These are phyloP conservation scores for Hippocampus kuda DNA, from an alignment of 2,797 vertebrate species.

Conservation along the genomic window DNA sequence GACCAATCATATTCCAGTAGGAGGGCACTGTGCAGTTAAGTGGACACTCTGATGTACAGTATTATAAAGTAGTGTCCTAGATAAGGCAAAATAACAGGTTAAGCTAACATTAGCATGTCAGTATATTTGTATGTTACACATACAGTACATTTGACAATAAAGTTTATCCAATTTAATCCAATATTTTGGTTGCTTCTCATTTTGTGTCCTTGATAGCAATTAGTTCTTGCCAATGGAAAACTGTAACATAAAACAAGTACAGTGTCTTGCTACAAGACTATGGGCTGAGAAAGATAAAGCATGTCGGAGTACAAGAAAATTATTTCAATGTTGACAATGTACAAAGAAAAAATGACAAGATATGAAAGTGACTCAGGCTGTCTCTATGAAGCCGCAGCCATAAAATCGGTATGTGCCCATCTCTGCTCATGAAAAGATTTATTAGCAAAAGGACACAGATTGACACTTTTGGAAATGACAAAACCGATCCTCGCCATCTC, in stretches of 20 bases:
- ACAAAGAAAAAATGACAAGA: conserved; percentile 56
- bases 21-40: neutral
- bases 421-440: conserved; percentile 44
- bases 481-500: conserved; percentile 22
- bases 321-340: conserved; percentile 47
- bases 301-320: too few species aligned
- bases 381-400: conserved; percentile 38
- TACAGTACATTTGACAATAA: too few species aligned
- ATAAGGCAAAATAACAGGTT: neutral
- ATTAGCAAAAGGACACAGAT: conserved; percentile 55
- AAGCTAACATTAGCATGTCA: neutral
- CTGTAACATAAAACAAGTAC: conserved; percentile 46
- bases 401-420: conserved; percentile 49
- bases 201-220: neutral
- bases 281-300: too few species aligned
- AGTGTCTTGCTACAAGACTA: conserved; percentile 51
- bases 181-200: neutral
- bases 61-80: neutral
- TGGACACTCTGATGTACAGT: neutral
- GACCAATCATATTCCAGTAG: neutral
- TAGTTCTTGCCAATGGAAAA: conserved; percentile 25
- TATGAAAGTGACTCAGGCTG: conserved; percentile 49
- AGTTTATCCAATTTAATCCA: too few species aligned
- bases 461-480: conserved; percentile 52
- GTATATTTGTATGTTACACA: too few species aligned